A percentile compares a stretch with the other conserved stretches of the same genome.
phyloP scores from a whole-genome alignment of 2,888 invertebrate genomes.

The Perdita meconis region DNA sequence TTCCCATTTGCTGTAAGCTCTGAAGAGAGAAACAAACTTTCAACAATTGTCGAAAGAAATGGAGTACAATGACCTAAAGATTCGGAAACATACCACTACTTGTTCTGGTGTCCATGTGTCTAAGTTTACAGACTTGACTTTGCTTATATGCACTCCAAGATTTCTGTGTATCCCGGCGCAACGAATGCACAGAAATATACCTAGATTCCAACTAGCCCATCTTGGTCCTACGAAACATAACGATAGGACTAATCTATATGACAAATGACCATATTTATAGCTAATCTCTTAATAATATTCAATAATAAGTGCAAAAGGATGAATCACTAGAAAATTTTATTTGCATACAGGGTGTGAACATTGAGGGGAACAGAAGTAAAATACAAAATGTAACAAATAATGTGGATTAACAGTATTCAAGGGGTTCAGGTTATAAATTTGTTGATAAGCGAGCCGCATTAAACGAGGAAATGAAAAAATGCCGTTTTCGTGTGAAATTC shows the following conservation, averaged over 20 bases:
- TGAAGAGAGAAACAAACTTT: constrained; percentile 74
- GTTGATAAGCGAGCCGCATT: background rate
- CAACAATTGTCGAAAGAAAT: too few relatives aligned
- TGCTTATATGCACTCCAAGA: constrained; percentile 99
- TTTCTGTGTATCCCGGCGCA: constrained; percentile 99
- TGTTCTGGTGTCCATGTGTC: constrained; percentile 99
- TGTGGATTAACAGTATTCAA: background rate
- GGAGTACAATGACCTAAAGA: background rate
- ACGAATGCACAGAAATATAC: constrained; percentile 98
- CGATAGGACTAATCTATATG: background rate
- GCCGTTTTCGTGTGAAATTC: background rate
- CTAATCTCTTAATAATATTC: background rate
- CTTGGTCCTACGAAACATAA: constrained; percentile 95
- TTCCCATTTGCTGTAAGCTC: constrained; percentile 98
- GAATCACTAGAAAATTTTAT: background rate
- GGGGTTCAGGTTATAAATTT: background rate
- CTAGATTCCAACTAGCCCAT: constrained; percentile 99
- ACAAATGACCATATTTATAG: constrained; percentile 1
- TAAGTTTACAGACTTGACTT: constrained; percentile 98
- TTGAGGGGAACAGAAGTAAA: background rate
- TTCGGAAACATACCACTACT: constrained; percentile 88
- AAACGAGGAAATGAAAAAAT: constrained; percentile 11
- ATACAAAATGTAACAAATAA: background rate
- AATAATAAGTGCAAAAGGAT: background rate
- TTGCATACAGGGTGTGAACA: background rate